Conservation (phyloP, 2,888 invertebrate genomes). For the Pelosia muscerda region DNA sequence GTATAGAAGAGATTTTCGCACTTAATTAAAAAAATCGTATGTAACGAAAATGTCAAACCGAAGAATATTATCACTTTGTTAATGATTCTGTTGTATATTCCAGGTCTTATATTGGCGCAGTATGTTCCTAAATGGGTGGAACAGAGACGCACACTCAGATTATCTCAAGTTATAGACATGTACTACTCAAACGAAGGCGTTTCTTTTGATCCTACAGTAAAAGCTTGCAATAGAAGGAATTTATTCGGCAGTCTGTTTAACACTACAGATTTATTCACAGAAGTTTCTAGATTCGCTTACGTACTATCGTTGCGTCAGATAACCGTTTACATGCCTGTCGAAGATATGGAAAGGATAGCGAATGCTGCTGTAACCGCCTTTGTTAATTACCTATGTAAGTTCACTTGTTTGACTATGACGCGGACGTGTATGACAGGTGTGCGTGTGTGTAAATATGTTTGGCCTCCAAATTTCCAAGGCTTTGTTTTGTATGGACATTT, state of each 20-base stretch:
- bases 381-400: constrained; percentile 83
- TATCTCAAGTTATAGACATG: constrained; percentile 89
- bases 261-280: constrained; percentile 69
- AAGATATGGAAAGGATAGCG: constrained; percentile 80
- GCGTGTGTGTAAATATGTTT: neutral
- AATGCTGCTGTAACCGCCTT: constrained; percentile 81
- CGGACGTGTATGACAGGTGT: neutral
- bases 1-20: too few species aligned
- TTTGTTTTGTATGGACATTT: neutral
- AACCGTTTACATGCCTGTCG: constrained; percentile 74
- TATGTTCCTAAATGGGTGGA: constrained; percentile 84
- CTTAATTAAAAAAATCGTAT: too few species aligned
- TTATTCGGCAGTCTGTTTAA: constrained; percentile 77
- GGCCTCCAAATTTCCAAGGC: neutral
- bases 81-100: neutral
- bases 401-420: constrained; percentile 14
- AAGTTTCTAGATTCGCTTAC: constrained; percentile 78
- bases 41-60: neutral
- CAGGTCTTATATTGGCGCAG: constrained; percentile 86
- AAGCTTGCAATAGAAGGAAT: constrained; percentile 85
- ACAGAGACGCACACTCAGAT: constrained; percentile 80
- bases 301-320: constrained; percentile 77
- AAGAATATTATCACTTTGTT: neutral
- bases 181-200: constrained; percentile 89
- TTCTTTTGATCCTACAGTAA: constrained; percentile 84